Conservation (phyloP, 2,797 vertebrate genomes). For the Neostethus bicornis region DNA sequence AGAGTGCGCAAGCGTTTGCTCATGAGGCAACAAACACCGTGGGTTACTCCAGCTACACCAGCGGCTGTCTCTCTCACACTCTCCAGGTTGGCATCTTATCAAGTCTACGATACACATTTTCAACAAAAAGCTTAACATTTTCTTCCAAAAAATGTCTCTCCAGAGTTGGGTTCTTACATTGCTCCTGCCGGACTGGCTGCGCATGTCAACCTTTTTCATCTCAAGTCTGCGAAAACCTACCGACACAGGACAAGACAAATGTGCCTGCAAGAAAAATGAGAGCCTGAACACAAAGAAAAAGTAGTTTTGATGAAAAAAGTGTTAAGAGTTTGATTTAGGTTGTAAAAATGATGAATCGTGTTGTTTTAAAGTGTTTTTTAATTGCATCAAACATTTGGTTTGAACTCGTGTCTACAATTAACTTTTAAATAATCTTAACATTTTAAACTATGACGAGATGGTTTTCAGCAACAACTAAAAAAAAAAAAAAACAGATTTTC, state of each 20-base stretch:
- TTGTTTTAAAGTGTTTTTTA: slow-evolving; percentile 13
- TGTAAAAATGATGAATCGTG: slow-evolving; percentile 16
- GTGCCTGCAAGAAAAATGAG: neutral
- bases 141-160: slow-evolving; percentile 3
- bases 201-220: slow-evolving; percentile 66
- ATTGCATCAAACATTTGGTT: slow-evolving; percentile 1
- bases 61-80: slow-evolving; percentile 79
- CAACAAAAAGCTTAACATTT: neutral
- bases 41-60: slow-evolving; percentile 77
- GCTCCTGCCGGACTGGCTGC: slow-evolving; percentile 74
- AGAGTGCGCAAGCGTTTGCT: slow-evolving; percentile 68
- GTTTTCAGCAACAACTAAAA: slow-evolving; percentile 12
- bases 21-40: slow-evolving; percentile 81
- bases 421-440: no score
- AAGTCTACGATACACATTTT: no score
- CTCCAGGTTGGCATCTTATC: no score
- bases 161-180: slow-evolving; percentile 62
- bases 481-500: no score
- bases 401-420: neutral
- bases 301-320: no score
- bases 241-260: neutral
- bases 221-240: slow-evolving; percentile 14
- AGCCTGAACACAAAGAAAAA: slow-evolving; percentile 24
- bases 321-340: no score
- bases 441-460: no score